A percentile compares a stretch with the other conserved stretches of the same genome.
Conservation (phyloP, 1,140 invertebrate genomes). For the Phenacoccus solenopsis region DNA sequence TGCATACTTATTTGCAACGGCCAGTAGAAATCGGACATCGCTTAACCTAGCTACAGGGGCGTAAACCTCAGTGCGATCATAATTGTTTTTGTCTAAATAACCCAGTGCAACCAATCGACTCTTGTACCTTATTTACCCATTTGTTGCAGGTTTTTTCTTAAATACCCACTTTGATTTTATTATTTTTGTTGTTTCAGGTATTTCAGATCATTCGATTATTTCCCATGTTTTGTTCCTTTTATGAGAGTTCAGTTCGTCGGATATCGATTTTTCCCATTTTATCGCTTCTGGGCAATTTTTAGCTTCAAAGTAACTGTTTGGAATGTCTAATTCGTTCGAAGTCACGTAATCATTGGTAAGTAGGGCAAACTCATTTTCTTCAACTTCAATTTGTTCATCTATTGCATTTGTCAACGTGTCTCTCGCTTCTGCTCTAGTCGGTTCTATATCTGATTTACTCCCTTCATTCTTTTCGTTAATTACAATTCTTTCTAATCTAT, state of each 20-base stretch:
- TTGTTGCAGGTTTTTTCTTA: slow-evolving; percentile 25
- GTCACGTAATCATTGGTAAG: too few species aligned
- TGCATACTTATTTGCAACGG: slow-evolving; percentile 23
- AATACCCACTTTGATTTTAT: slow-evolving; percentile 36
- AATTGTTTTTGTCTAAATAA: not conserved
- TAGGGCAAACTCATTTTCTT: too few species aligned
- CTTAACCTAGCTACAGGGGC: not conserved
- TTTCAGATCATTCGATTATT: not conserved
- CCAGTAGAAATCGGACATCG: not conserved
- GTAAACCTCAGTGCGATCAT: not conserved
- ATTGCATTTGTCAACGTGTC: too few species aligned
- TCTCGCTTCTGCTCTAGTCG: too few species aligned
- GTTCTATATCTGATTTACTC: too few species aligned
- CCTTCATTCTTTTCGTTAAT: too few species aligned
- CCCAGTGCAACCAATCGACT: not conserved
- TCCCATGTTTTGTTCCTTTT: slow-evolving; percentile 33
- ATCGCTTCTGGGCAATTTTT: not conserved
- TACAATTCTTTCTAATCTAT: too few species aligned
- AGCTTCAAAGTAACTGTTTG: not conserved
- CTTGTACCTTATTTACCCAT: slow-evolving; percentile 13
- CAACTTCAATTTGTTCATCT: too few species aligned
- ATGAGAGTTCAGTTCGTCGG: too few species aligned
- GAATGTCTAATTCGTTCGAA: too few species aligned
- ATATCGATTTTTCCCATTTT: too few species aligned
- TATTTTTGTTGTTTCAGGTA: slow-evolving; percentile 9